Evolutionary conservation across 2,888 invertebrate species (phyloP).

Genomic region (Seladonia tumulorum): DNA sequence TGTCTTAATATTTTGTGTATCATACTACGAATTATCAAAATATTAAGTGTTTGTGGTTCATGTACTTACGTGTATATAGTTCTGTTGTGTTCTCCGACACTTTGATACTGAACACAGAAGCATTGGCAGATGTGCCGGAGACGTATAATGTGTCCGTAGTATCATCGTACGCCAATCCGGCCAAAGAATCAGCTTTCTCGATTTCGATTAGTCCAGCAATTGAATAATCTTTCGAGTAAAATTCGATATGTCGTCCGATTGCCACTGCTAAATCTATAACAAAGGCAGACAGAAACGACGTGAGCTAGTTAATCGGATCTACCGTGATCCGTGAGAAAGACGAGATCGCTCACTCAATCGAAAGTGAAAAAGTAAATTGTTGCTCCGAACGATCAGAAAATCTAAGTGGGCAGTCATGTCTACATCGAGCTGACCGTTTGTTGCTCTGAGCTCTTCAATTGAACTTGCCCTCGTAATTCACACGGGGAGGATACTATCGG

Average conservation of each 20-base stretch:
- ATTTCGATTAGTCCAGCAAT: conserved; percentile 84
- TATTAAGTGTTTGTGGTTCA: neutral
- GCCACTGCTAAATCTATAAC: conserved; percentile 91
- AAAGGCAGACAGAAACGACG: conserved; percentile 66
- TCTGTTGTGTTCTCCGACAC: conserved; percentile 80
- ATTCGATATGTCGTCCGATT: conserved; percentile 88
- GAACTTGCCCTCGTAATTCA: neutral
- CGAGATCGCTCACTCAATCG: no score
- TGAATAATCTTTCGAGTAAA: conserved; percentile 86
- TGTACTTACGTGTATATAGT: conserved; percentile 74
- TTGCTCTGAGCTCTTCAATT: neutral
- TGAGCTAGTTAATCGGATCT: no score
- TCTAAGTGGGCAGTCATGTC: no score
- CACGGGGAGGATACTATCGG: neutral
- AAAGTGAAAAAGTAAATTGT: no score
- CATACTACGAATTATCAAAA: neutral
- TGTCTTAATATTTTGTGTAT: neutral
- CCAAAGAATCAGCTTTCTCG: conserved; percentile 86
- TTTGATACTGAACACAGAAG: conserved; percentile 89
- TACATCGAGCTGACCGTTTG: no score
- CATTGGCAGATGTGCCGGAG: conserved; percentile 88
- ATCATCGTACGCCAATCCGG: conserved; percentile 89
- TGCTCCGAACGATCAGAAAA: no score
- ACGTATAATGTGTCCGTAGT: conserved; percentile 88
- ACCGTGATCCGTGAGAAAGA: no score